Percentiles rank a stretch among this genome's conserved stretches.
phyloP scores from a whole-genome alignment of 2,888 invertebrate species.

The Poecilus cupreus region DNA sequence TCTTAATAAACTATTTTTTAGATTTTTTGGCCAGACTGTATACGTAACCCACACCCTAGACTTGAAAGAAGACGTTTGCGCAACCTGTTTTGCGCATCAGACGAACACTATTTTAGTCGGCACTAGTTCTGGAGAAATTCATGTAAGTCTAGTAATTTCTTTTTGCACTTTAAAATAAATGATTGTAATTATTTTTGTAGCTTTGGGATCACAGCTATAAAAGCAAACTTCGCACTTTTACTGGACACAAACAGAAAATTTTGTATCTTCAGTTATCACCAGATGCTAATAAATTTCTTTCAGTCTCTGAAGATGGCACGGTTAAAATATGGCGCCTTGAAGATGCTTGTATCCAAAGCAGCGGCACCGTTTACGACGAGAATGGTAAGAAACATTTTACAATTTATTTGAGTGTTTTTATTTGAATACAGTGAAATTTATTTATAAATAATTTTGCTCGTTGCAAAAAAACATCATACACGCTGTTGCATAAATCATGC shows the following conservation, averaged over 20 bases:
- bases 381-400: conserved; percentile 63
- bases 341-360: conserved; percentile 60
- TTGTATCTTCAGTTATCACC: conserved; percentile 75
- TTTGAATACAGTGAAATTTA: no score
- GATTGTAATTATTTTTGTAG: conserved; percentile 68
- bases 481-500: no score
- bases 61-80: conserved; percentile 75
- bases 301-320: conserved; percentile 76
- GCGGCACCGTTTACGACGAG: conserved; percentile 63
- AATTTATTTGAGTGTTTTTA: no score
- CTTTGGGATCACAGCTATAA: conserved; percentile 78
- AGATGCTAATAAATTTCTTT: conserved; percentile 76
- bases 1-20: conserved; percentile 64
- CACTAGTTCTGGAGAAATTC: conserved; percentile 72
- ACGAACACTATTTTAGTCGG: conserved; percentile 73
- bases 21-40: conserved; percentile 74
- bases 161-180: background rate
- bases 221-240: conserved; percentile 74
- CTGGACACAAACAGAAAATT: conserved; percentile 72
- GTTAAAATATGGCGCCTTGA: conserved; percentile 78
- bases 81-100: conserved; percentile 76
- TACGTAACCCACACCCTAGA: conserved; percentile 74
- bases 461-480: no score
- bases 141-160: conserved; percentile 67
- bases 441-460: background rate